Conservation (phyloP, 2,888 invertebrate species). For the Pilophorus perplexus region DNA sequence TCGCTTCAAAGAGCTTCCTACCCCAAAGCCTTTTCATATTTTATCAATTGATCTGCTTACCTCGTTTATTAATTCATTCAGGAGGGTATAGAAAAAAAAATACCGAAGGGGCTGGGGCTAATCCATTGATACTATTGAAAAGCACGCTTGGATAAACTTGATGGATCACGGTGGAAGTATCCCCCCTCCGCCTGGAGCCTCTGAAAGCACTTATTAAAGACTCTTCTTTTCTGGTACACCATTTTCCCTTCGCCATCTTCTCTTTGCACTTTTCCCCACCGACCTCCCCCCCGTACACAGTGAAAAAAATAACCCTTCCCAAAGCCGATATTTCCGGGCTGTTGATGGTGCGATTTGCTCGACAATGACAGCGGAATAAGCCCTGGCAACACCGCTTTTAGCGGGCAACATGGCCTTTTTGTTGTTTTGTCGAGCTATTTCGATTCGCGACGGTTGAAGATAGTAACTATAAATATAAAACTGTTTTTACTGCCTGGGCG, state of each 20-base stretch:
- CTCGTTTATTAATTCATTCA: background rate
- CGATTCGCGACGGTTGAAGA: no score
- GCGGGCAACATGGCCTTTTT: no score
- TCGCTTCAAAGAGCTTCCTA: no score
- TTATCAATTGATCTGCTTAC: background rate
- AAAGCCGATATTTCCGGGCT: background rate
- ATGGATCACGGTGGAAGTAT: background rate
- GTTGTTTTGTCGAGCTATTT: no score
- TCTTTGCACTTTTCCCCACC: background rate
- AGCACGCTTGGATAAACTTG: background rate
- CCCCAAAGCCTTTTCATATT: background rate
- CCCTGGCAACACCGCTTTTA: background rate
- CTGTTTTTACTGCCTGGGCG: no score
- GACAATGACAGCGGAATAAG: background rate
- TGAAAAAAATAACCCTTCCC: background rate
- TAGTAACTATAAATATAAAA: no score
- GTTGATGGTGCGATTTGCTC: background rate
- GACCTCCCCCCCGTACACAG: background rate
- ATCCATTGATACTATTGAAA: background rate
- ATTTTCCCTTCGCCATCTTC: background rate
- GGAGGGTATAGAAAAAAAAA: background rate
- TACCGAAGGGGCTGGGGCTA: background rate
- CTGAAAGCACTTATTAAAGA: background rate
- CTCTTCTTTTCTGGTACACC: background rate
- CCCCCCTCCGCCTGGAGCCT: background rate